phyloP scores from a whole-genome alignment of 2,113 vertebrate species.

The Nyctibius bracteatus region DNA sequence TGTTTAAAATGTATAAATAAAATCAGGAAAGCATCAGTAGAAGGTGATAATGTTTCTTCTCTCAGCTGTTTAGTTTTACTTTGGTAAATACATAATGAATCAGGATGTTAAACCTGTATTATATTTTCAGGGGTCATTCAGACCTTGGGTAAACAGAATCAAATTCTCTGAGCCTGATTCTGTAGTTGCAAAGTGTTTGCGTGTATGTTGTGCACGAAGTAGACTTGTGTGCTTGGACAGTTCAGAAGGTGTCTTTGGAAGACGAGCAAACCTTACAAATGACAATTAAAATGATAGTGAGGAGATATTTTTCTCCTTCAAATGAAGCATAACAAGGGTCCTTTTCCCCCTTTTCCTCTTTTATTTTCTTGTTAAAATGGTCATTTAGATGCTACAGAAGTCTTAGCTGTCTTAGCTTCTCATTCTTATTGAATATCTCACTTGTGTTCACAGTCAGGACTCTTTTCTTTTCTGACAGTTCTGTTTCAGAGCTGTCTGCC shows the following conservation, averaged over 20 bases:
- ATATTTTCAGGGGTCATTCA: not conserved
- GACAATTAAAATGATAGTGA: not conserved
- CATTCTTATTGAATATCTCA: not conserved
- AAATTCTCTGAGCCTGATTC: not conserved
- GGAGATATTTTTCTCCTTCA: not conserved
- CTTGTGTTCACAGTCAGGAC: not conserved
- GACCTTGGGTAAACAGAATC: not conserved
- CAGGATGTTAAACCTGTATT: not conserved
- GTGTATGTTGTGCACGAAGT: not conserved
- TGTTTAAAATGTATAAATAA: not conserved
- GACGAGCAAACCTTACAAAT: not conserved
- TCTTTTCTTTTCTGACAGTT: not conserved
- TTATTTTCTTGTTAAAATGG: not conserved
- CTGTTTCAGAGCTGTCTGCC: not conserved
- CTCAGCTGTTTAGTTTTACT: not conserved
- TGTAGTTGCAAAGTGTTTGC: not conserved
- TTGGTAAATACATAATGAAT: not conserved
- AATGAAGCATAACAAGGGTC: not conserved
- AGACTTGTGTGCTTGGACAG: not conserved
- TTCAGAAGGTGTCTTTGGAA: not conserved
- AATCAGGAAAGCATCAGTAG: not conserved
- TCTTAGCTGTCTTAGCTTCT: not conserved
- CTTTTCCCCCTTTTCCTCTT: accelerated
- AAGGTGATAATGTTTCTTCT: not conserved
- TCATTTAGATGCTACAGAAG: not conserved